phyloP scores from a whole-genome alignment of 2,113 vertebrate species.

The Erythrocebus patas region DNA sequence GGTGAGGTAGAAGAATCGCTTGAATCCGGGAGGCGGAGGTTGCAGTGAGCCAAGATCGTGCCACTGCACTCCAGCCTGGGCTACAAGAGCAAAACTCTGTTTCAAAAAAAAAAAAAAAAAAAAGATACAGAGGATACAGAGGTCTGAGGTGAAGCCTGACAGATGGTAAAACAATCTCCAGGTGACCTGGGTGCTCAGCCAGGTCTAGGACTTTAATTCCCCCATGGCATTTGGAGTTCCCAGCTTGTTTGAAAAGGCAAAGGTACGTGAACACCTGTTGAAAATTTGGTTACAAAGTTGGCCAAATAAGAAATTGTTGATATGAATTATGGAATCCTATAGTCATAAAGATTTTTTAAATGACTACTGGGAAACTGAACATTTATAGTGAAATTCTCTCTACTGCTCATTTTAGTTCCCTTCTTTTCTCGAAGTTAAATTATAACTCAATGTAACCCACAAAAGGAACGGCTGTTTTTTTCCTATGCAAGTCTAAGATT shows the following conservation, averaged over 20 bases:
- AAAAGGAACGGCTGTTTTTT: not conserved
- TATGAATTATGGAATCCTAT: not conserved
- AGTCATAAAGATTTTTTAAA: not conserved
- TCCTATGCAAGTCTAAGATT: not conserved
- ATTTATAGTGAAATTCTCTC: not conserved
- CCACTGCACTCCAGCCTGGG: too few relatives aligned
- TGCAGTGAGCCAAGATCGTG: too few relatives aligned
- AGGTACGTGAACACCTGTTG: not conserved
- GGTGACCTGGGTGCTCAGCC: not conserved
- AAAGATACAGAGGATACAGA: not conserved
- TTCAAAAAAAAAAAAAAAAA: too few relatives aligned
- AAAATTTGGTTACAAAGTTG: not conserved
- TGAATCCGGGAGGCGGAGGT: too few relatives aligned
- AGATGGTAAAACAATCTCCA: not conserved
- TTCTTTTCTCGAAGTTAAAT: not conserved
- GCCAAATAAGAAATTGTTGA: not conserved
- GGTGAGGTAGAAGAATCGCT: too few relatives aligned
- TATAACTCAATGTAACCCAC: not conserved
- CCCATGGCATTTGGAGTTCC: not conserved
- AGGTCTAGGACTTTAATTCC: not conserved
- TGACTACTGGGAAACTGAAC: not conserved
- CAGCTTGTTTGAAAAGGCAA: not conserved
- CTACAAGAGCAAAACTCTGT: too few relatives aligned
- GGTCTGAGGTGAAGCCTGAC: not conserved
- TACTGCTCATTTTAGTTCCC: not conserved